These are phyloP conservation scores for Cyrtorhinus lividipennis DNA, from an alignment of 1,140 invertebrate species.

Conservation along the genomic window DNA sequence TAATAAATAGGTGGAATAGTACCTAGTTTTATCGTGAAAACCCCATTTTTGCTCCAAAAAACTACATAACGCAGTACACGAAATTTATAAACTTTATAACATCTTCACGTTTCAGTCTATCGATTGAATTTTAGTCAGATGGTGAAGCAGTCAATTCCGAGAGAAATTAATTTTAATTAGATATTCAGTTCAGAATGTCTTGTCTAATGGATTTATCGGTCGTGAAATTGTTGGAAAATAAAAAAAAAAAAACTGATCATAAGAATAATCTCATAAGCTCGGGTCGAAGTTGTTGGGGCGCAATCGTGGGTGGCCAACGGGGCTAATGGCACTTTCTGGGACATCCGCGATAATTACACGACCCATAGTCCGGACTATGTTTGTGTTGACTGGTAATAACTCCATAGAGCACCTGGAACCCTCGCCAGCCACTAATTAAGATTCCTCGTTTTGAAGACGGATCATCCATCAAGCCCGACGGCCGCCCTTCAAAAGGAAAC, in stretches of 20 bases:
- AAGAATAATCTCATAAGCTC: neutral
- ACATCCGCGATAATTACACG: neutral
- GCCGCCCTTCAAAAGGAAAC: neutral
- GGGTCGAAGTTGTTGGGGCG: neutral
- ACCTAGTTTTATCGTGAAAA: too few species aligned
- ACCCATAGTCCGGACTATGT: neutral
- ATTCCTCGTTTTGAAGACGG: neutral
- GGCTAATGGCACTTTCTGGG: neutral
- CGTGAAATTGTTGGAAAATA: too few species aligned
- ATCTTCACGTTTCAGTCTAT: too few species aligned
- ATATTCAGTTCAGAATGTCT: too few species aligned
- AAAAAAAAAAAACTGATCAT: neutral
- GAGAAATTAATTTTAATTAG: too few species aligned
- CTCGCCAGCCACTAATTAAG: neutral
- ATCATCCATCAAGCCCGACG: neutral
- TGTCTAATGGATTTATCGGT: too few species aligned
- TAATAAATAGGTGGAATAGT: too few species aligned
- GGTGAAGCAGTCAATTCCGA: too few species aligned
- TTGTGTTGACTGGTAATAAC: neutral
- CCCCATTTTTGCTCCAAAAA: too few species aligned
- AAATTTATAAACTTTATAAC: too few species aligned
- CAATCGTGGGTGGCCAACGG: neutral
- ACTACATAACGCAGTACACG: too few species aligned
- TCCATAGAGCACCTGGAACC: neutral
- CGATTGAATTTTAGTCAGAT: too few species aligned